These are phyloP conservation scores for Paramormyrops kingsleyae DNA, from an alignment of 2,113 vertebrate species.

Conservation along the genomic window DNA sequence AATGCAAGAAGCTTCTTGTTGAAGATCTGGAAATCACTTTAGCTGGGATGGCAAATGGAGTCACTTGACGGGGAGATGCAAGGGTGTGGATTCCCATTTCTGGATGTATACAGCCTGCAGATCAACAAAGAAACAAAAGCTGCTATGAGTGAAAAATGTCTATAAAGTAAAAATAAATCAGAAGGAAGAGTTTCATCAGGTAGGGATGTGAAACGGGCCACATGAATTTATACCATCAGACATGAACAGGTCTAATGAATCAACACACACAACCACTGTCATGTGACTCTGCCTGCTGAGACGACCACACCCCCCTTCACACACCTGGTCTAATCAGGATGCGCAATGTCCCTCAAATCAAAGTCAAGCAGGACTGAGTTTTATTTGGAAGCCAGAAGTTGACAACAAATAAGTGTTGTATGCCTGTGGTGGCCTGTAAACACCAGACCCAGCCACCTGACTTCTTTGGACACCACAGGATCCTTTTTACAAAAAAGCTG, in stretches of 20 bases:
- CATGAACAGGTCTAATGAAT: neutral
- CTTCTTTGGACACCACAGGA: neutral
- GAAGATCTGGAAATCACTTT: neutral
- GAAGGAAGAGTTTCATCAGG: neutral
- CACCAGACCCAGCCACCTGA: neutral
- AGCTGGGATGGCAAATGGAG: neutral
- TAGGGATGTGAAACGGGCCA: neutral
- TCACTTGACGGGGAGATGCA: neutral
- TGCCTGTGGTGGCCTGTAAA: neutral
- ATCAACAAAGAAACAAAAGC: neutral
- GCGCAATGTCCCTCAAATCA: neutral
- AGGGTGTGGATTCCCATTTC: neutral
- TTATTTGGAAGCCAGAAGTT: neutral
- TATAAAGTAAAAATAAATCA: neutral
- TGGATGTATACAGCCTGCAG: neutral
- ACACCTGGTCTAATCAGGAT: neutral
- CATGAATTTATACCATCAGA: neutral
- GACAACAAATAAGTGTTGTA: neutral
- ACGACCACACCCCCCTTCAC: neutral
- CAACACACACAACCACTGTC: neutral
- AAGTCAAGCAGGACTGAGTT: neutral
- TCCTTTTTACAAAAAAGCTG: neutral
- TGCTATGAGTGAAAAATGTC: neutral
- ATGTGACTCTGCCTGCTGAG: neutral
- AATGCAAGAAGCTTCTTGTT: neutral